phyloP scores from a whole-genome alignment of 2,113 vertebrate genomes.

The Emydocephalus ijimae region DNA sequence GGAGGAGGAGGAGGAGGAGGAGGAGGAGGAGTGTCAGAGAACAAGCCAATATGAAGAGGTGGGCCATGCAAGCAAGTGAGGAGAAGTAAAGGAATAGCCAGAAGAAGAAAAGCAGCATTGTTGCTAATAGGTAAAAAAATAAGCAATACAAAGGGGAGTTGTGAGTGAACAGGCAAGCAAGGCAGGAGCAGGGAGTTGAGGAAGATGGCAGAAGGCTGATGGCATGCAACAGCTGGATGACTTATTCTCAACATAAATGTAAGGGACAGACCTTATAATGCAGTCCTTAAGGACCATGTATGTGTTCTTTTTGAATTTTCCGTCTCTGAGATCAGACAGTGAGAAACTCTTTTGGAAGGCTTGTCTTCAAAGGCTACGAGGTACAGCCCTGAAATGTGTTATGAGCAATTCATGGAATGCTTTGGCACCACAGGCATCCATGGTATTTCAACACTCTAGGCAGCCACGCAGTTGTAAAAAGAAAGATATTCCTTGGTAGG shows the following conservation, averaged over 20 bases:
- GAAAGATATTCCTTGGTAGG: background rate
- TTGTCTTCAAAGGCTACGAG: background rate
- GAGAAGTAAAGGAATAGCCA: background rate
- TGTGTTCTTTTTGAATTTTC: background rate
- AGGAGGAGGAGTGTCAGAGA: too few relatives aligned
- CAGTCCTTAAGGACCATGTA: background rate
- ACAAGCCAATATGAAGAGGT: background rate
- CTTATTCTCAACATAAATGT: background rate
- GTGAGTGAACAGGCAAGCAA: background rate
- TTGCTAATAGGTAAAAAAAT: background rate
- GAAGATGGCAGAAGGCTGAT: background rate
- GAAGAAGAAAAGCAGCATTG: background rate
- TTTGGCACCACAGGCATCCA: background rate
- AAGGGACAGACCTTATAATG: background rate
- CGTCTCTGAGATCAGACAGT: background rate
- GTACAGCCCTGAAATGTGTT: background rate
- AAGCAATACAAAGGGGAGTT: background rate
- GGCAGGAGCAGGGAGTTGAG: background rate
- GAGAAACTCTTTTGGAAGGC: background rate
- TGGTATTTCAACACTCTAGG: background rate
- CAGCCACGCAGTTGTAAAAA: background rate
- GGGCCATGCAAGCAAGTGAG: background rate
- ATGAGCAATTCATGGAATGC: background rate
- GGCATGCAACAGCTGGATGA: background rate
- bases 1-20: too few relatives aligned